phyloP scores from a whole-genome alignment of 2,888 invertebrate species.

The Scrobipalpa atriplicella region DNA sequence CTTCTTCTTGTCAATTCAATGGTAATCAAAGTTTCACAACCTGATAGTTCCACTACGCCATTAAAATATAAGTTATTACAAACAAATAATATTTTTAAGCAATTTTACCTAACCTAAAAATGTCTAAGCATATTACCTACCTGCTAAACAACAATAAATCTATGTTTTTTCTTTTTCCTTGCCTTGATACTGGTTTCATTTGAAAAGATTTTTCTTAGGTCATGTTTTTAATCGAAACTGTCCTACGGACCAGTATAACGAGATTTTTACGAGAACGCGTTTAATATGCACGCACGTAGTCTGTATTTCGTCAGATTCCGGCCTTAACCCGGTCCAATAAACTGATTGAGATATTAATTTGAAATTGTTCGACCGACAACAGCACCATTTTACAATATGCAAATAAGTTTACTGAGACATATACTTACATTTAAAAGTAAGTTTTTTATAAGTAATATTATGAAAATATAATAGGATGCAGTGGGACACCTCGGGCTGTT shows the following conservation, averaged over 20 bases:
- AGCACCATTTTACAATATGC: not conserved
- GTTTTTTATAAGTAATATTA: no score
- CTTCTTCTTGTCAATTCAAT: no score
- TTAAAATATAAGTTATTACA: no score
- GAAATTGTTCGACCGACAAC: not conserved
- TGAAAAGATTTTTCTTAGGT: not conserved
- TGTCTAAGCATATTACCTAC: not conserved
- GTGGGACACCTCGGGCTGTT: no score
- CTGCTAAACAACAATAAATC: not conserved
- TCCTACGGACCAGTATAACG: not conserved
- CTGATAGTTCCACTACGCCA: no score
- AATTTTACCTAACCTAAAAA: not conserved
- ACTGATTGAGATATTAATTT: not conserved
- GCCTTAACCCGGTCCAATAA: constrained; percentile 15
- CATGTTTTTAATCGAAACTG: not conserved
- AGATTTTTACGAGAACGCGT: not conserved
- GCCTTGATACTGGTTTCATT: not conserved
- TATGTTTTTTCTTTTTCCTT: no score
- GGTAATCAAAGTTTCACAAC: no score
- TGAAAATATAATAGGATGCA: no score
- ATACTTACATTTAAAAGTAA: no score
- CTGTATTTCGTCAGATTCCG: constrained; percentile 4
- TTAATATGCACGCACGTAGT: constrained; percentile 3
- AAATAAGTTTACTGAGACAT: not conserved
- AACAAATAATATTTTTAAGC: no score